phyloP scores from a whole-genome alignment of 1,140 invertebrate genomes.

The Bathynomus jamesi region DNA sequence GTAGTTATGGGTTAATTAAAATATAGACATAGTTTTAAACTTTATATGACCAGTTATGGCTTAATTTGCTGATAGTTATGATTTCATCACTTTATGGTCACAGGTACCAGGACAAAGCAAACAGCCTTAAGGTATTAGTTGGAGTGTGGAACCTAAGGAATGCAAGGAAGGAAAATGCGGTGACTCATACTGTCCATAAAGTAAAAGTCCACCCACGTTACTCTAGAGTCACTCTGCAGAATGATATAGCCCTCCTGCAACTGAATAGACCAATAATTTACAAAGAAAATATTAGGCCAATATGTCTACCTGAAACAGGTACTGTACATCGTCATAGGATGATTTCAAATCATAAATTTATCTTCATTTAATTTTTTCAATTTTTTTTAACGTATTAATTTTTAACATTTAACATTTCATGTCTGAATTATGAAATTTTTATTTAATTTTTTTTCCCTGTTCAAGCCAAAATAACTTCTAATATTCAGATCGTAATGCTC shows the following conservation, averaged over 20 bases:
- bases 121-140: constrained; percentile 7
- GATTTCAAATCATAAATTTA: no score
- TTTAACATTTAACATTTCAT: no score
- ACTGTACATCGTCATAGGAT: neutral
- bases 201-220: constrained; percentile 19
- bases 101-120: constrained; percentile 24
- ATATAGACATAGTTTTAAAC: no score
- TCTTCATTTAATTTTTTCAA: no score
- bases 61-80: no score
- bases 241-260: constrained; percentile 24
- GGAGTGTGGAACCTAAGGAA: constrained; percentile 30
- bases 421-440: no score
- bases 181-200: neutral
- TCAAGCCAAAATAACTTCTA: no score
- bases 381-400: no score
- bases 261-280: constrained; percentile 8
- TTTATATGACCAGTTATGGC: no score
- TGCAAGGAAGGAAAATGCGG: constrained; percentile 3
- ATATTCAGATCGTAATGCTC: no score
- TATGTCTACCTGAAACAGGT: constrained; percentile 16
- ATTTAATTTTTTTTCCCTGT: no score
- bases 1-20: no score
- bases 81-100: neutral
- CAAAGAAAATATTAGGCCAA: constrained; percentile 12
- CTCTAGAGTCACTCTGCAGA: constrained; percentile 26